phyloP scores from a whole-genome alignment of 2,113 vertebrate species.

The Mobula hypostoma region DNA sequence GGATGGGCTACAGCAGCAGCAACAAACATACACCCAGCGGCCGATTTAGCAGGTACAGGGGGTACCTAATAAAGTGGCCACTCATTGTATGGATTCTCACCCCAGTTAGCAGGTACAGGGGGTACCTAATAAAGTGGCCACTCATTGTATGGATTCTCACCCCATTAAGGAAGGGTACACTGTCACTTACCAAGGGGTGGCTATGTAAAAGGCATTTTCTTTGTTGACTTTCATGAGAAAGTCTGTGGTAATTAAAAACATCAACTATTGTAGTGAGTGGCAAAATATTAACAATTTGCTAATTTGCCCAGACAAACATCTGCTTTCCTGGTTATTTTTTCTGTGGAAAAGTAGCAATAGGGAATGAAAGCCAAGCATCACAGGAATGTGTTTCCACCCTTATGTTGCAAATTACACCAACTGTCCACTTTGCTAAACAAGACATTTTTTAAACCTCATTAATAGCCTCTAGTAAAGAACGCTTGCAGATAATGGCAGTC shows the following conservation, averaged over 20 bases:
- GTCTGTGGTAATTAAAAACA: background rate
- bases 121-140: too few relatives aligned
- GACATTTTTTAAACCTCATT: background rate
- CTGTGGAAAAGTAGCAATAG: background rate
- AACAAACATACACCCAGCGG: too few relatives aligned
- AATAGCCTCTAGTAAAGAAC: background rate
- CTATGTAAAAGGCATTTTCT: background rate
- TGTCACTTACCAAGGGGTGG: background rate
- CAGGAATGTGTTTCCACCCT: background rate
- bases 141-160: too few relatives aligned
- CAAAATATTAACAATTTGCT: background rate
- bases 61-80: too few relatives aligned
- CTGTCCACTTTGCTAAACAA: background rate
- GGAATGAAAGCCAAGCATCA: background rate
- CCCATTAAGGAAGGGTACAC: too few relatives aligned
- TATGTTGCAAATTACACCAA: background rate
- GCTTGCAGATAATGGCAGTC: background rate
- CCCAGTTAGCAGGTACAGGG: too few relatives aligned
- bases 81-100: too few relatives aligned
- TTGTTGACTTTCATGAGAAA: background rate
- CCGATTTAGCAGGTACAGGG: too few relatives aligned
- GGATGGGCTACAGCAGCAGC: too few relatives aligned
- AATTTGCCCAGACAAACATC: background rate
- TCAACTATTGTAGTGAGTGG: background rate
- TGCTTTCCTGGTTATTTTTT: background rate